phyloP scores from a whole-genome alignment of 2,797 vertebrate genomes.

The Catamblyrhynchus diadema region DNA sequence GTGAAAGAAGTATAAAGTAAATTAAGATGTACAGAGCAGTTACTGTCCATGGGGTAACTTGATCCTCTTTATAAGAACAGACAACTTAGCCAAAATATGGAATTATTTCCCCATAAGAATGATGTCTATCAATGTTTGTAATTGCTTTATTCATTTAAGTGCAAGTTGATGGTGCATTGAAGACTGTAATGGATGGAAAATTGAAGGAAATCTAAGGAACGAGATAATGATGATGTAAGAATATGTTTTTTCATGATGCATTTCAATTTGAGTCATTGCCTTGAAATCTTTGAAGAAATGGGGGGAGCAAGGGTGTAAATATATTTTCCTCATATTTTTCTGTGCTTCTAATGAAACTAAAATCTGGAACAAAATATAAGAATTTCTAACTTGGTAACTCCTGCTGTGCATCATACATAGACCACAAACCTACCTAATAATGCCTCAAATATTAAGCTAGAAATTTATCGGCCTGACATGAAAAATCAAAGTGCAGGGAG shows the following conservation, averaged over 20 bases:
- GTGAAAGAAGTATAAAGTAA: conserved; percentile 39
- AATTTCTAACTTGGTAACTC: not conserved
- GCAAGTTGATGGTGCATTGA: not conserved
- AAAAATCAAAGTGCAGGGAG: not conserved
- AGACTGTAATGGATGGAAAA: not conserved
- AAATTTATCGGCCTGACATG: not conserved
- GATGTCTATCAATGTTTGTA: not conserved
- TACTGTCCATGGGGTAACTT: not conserved
- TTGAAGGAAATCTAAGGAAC: not conserved
- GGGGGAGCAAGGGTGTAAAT: rapidly evolving
- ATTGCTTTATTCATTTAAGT: not conserved
- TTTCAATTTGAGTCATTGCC: not conserved
- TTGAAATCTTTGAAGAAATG: not conserved
- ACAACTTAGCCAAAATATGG: not conserved
- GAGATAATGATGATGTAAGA: not conserved
- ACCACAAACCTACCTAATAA: not conserved
- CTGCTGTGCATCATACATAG: not conserved
- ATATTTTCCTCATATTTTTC: not conserved
- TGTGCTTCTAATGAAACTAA: not conserved
- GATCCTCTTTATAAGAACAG: not conserved
- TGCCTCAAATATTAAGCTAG: not conserved
- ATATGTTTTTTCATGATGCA: not conserved
- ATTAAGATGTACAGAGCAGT: not conserved
- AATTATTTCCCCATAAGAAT: not conserved
- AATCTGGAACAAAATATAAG: not conserved